A percentile compares a stretch with the other conserved stretches of the same genome.
phyloP scores from a whole-genome alignment of 2,113 vertebrate genomes.

The Ochotona princeps region DNA sequence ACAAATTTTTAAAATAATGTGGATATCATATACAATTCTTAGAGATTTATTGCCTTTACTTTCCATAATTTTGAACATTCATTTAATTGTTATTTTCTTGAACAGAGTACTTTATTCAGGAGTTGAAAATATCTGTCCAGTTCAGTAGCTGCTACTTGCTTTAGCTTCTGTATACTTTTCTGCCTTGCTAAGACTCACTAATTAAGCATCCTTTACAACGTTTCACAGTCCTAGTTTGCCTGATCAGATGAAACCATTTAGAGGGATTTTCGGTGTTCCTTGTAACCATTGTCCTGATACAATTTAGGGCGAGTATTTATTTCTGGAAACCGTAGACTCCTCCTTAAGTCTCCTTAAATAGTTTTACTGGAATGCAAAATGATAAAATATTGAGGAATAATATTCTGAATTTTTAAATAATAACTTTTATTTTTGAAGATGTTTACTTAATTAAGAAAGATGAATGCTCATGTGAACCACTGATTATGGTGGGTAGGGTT shows the following conservation, averaged over 20 bases:
- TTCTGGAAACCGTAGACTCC: neutral
- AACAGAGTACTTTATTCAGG: slow-evolving; percentile 10
- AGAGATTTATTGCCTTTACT: neutral
- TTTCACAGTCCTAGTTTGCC: neutral
- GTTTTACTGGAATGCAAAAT: neutral
- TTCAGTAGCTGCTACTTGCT: neutral
- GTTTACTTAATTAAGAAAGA: too few species aligned
- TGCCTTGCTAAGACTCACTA: neutral
- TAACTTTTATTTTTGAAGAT: too few species aligned
- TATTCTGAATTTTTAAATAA: too few species aligned
- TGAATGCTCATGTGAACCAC: too few species aligned
- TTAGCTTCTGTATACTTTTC: neutral
- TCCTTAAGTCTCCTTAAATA: neutral
- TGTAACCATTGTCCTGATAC: neutral
- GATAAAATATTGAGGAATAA: slow-evolving; percentile 17
- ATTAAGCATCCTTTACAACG: neutral
- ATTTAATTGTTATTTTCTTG: neutral
- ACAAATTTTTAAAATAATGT: neutral
- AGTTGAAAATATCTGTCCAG: neutral
- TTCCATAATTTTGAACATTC: neutral
- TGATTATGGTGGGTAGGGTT: too few species aligned
- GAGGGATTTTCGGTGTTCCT: neutral
- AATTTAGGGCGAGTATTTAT: neutral
- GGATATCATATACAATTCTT: neutral
- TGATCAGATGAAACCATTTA: neutral